Base-by-base conservation (phyloP, 1,140 invertebrate species). In the Drosophila subpulchrella region DNA sequence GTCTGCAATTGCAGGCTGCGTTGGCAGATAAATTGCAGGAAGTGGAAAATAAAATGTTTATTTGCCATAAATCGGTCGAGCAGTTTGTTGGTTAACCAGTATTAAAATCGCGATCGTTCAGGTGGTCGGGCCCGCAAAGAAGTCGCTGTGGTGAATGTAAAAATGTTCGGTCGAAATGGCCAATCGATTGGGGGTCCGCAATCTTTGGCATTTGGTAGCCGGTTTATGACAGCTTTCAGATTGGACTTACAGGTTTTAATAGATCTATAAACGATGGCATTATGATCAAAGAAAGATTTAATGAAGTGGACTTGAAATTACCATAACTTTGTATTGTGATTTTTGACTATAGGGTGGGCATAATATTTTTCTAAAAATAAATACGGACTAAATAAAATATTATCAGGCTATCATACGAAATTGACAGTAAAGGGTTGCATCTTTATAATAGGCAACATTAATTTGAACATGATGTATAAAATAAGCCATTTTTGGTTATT, bases 21-120 rank as follows among this genome's bases (percentile, higher is more conserved):
- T 55, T 72, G 68, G 71, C 67, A 57, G 67, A 86, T 88, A 82
- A 88, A 86, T 76, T 88, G 71, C 82, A 78, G 82, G 71, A 88
- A 86, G 67, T 82, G 78, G 79, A 66, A 72, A 88, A 88, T 79
- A 88, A 79, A 82, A 81, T 70, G 71, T 88, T 88, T 86, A 88
- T 88, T 82, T 66, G 83, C 77, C 82, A 82, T 82, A 86, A 86
- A 76, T 79, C 75, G 72, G 61, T 57, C 55, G 67, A 65, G 68
- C 76, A 44, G 74, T 62, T 63, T 78, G 58, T 44, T 63, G 68
- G 58, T 66, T 60, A 76, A 62, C 55, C 60, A 66, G 76, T 56
- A 66, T 66, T 75, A 75, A 83, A 82, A 82, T 70, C 1, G 68
- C 75, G 57, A 77, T 68, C 61, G 39, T 68, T 68, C 65, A 70